Base-by-base conservation (phyloP, 2,797 vertebrate genomes). In the Danio jaintianensis region DNA sequence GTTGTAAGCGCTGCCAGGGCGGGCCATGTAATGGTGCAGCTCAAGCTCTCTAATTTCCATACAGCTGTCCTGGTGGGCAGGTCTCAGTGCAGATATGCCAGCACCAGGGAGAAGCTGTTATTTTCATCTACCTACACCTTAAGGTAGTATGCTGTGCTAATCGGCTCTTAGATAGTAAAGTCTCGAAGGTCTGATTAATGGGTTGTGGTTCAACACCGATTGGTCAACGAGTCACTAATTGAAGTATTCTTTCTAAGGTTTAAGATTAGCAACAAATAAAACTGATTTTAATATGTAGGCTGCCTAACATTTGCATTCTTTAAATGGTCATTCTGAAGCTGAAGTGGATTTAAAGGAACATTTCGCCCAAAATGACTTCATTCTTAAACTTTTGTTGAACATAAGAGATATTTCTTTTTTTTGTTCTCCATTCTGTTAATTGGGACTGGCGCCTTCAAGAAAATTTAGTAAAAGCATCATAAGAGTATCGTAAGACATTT, bases 41-140 rank as follows among this genome's bases (percentile, higher is more conserved):
- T 92, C 93, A 94, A 94, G 95, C 95, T 84, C 84, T 87, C 96
- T 96, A 95, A 99, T 99, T 99, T 96, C 92, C 97, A 99, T 99
- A 99, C 98, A 99, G 98, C 98, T 98, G 97, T 81, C 79, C 56
- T 71, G 20, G 56, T 71, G 67, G 77, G 58, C 77, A 71, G 77
- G 58, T 79, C 77, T 79, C 47, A 58, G 74, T 61, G 52, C 61
- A 70, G 56, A 56, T 71, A 43, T 78, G 61, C 69, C 80, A 16
- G 13, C 72, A 62, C 62, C 53, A 59, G 43, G 20, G 22, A 38
- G 78, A 75, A 58, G 74, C 62, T 40, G 71, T 72, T 69, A 36
- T 55, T 71, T 50, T 58, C 50, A 70, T 86, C 45, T 52, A 22
- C 67, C 2, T 52, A 59, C 43, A 78, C 10, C 8, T 8, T 42